phyloP scores from a whole-genome alignment of 2,797 vertebrate species.

The Siniperca undulata region DNA sequence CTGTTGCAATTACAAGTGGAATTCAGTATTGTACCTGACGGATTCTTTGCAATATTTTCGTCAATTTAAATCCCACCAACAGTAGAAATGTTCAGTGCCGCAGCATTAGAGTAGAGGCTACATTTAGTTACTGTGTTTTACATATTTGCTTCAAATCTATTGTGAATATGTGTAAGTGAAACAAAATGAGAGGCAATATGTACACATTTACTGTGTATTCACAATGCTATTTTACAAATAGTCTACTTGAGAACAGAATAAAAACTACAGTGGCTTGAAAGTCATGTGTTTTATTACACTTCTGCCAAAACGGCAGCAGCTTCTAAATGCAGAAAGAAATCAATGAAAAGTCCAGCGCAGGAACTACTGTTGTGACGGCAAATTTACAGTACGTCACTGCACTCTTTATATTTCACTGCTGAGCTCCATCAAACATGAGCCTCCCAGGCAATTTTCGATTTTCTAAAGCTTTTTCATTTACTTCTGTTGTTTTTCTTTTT shows the following conservation, averaged over 20 bases:
- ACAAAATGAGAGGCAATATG: slow-evolving; percentile 6
- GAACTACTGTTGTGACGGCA: background rate
- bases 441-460: background rate
- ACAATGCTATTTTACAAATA: slow-evolving; percentile 11
- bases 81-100: background rate
- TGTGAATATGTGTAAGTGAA: background rate
- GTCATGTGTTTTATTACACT: background rate
- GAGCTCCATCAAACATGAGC: background rate
- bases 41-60: background rate
- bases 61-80: background rate
- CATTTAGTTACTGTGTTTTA: background rate
- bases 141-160: background rate
- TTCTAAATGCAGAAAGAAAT: too few relatives aligned
- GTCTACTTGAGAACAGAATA: slow-evolving; percentile 10
- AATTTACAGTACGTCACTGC: background rate
- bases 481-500: background rate
- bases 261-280: slow-evolving; percentile 6
- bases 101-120: background rate
- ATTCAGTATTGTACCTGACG: background rate
- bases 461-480: background rate
- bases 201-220: slow-evolving; percentile 24
- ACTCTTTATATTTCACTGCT: background rate
- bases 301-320: background rate
- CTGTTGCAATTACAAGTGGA: background rate
- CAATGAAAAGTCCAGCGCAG: background rate